Conservation (phyloP, 2,113 vertebrate genomes). For the Spizaetus ornatus region DNA sequence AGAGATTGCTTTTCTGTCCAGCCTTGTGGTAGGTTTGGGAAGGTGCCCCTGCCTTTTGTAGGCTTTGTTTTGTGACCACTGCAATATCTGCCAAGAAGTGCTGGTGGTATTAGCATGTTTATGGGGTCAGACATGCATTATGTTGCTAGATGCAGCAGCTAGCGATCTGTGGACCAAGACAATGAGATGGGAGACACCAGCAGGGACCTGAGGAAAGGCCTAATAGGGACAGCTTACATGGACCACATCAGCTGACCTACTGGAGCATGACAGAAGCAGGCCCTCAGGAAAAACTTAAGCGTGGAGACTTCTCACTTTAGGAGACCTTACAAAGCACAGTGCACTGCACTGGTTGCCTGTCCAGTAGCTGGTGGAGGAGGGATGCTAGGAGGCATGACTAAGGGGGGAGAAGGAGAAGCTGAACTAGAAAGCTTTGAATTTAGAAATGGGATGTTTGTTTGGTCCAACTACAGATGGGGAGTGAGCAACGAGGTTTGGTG, state of each 20-base stretch:
- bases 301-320: not conserved
- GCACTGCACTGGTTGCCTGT: not conserved
- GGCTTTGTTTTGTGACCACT: not conserved
- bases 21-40: not conserved
- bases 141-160: not conserved
- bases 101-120: not conserved
- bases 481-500: not conserved
- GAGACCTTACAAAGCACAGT: not conserved
- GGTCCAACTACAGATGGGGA: not conserved
- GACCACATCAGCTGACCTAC: not conserved
- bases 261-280: not conserved
- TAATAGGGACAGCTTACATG: not conserved
- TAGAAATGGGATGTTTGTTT: not conserved
- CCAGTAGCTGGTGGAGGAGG: not conserved
- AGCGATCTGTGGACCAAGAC: not conserved
- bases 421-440: not conserved
- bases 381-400: not conserved
- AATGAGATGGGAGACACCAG: not conserved
- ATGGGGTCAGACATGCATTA: not conserved
- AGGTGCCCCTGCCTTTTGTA: not conserved
- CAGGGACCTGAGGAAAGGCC: not conserved
- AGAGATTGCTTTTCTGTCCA: not conserved
- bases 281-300: not conserved
- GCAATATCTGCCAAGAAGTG: not conserved
- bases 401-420: not conserved